phyloP scores from a whole-genome alignment of 92 coral and sea anemone genomes.

The Porites evermanni region DNA sequence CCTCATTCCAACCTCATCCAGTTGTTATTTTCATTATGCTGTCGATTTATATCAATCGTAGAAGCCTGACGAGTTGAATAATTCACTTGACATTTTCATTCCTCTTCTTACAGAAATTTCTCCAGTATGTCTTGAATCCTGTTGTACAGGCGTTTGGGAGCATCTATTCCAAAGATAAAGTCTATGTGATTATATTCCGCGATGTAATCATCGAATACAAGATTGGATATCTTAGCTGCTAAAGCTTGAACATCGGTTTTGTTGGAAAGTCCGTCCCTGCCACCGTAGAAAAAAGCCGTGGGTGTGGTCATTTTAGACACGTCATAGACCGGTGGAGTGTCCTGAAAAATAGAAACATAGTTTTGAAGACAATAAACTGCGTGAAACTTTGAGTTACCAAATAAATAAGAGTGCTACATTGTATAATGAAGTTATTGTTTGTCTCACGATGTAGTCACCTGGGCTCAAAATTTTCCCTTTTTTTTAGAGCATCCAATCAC shows the following conservation, averaged over 20 bases:
- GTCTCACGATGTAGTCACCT: too few species aligned
- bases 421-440: too few species aligned
- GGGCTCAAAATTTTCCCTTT: too few species aligned
- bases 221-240: slow-evolving; percentile 40
- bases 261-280: slow-evolving; percentile 75
- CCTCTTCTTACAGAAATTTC: not conserved
- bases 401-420: not conserved
- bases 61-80: too few species aligned
- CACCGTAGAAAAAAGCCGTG: slow-evolving; percentile 77
- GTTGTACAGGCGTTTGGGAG: slow-evolving; percentile 61
- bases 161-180: slow-evolving; percentile 81
- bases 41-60: too few species aligned
- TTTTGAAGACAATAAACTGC: not conserved
- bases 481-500: too few species aligned
- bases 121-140: slow-evolving; percentile 45
- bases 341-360: slow-evolving; percentile 27
- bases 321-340: slow-evolving; percentile 79
- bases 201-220: slow-evolving; percentile 39
- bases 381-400: not conserved
- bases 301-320: slow-evolving; percentile 75
- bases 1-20: too few species aligned
- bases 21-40: too few species aligned
- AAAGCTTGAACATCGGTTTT: slow-evolving; percentile 76
- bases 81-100: not conserved
- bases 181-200: slow-evolving; percentile 86